Evolutionary conservation across 2,113 vertebrate species (phyloP), one percentile per base, ranked within the genome.

Genomic region (Sisor rabdophorus): DNA sequence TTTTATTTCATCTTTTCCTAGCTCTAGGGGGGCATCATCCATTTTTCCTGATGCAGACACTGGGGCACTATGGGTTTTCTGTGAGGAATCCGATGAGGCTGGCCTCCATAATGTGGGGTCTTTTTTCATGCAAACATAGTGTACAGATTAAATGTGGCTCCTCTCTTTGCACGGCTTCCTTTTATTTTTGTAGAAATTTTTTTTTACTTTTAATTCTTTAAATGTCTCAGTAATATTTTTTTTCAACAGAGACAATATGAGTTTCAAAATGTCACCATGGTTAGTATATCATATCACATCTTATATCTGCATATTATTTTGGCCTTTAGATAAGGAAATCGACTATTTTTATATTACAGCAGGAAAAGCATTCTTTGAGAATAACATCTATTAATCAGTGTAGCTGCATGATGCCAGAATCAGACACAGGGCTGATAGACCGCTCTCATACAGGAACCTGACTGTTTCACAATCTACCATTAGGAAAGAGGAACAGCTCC

Each of bases 1-100:
- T 73, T 73, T 73, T 55, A 73, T 73, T 73, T 73, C 55, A 73
- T 73, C 71, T 59, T 17, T 48, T 73, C 16, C 55, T 48, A 28
- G 55, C 71, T 22, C n/a, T 40, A 59, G 71, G 55, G 71, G 4
- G 11, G 24, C 10, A 11, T 20, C 36, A 60, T 73, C 30, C 40
- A 54, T 73, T 73, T 73, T 50, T 58, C 47, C 47, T 28, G 12
- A 28, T 69, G 65, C 17, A 30, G 47, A 69, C 16, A 52, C 24
- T 7, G 5, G 47, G 28, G 47, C 9, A 52, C 24, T 52, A 28
- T 1, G 10, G 16, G 47, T 28, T 69, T n/a, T 40, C 28, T 69
- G 47, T 52, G 24, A 52, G 48, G 40, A 69, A 52, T 20, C 48
- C 28, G 65, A 52, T 69, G 65, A 52, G 47, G 47, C 11, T 69